Conservation (phyloP, 2,797 vertebrate species). For the Lophura swinhoii region DNA sequence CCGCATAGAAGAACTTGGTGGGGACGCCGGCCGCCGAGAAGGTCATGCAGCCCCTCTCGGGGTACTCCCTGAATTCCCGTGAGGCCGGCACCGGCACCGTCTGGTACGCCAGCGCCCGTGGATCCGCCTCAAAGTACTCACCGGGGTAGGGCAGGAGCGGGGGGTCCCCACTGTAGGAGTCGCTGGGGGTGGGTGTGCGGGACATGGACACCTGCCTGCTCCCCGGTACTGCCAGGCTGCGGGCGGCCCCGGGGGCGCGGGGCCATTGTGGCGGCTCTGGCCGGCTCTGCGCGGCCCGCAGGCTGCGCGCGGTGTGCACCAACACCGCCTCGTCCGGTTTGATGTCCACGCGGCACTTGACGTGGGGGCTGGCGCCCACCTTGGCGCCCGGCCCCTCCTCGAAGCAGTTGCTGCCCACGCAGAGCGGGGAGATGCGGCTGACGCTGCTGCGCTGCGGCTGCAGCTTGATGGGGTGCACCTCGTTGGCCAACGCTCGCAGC, state of each 20-base stretch:
- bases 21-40: slow-evolving; percentile 87
- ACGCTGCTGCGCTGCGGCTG: slow-evolving; percentile 90
- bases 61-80: slow-evolving; percentile 77
- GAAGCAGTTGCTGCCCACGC: slow-evolving; percentile 88
- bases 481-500: slow-evolving; percentile 87
- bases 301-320: slow-evolving; percentile 83
- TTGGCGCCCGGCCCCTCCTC: slow-evolving; percentile 77
- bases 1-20: slow-evolving; percentile 91
- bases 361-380: slow-evolving; percentile 86
- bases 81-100: slow-evolving; percentile 82
- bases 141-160: slow-evolving; percentile 82
- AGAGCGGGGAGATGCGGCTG: slow-evolving; percentile 89
- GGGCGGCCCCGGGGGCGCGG: slow-evolving; percentile 80
- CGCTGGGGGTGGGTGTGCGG: slow-evolving; percentile 91
- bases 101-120: slow-evolving; percentile 76
- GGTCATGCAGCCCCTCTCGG: slow-evolving; percentile 85
- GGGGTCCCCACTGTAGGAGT: slow-evolving; percentile 90
- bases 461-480: slow-evolving; percentile 96
- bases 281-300: slow-evolving; percentile 74
- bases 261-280: slow-evolving; percentile 81
- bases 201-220: slow-evolving; percentile 81
- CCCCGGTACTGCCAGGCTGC: slow-evolving; percentile 86
- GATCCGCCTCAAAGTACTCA: slow-evolving; percentile 81
- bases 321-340: slow-evolving; percentile 92
- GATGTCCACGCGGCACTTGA: slow-evolving; percentile 93